These are phyloP conservation scores for Diplolepis rosae DNA, from an alignment of 2,888 invertebrate species.

Conservation along the genomic window DNA sequence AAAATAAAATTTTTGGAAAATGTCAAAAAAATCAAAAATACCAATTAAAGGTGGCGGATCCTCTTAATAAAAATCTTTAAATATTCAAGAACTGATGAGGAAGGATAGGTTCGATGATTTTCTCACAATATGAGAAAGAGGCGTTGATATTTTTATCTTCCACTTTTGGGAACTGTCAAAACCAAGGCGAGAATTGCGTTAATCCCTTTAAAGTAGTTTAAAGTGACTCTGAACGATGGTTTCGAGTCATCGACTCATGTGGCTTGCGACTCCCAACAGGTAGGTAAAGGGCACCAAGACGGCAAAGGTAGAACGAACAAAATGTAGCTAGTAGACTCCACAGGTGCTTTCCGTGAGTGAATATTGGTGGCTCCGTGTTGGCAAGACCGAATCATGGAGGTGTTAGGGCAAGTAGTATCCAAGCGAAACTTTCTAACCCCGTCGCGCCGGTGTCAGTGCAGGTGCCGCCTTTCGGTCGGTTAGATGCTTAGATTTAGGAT, in stretches of 20 bases:
- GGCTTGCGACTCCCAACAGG: conserved; percentile 51
- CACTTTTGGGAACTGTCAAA: conserved; percentile 31
- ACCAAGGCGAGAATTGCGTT: conserved; percentile 54
- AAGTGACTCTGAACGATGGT: conserved; percentile 51
- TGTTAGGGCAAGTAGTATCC: conserved; percentile 62
- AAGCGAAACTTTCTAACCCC: conserved; percentile 59
- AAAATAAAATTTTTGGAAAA: too few species aligned
- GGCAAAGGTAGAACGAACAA: conserved; percentile 57
- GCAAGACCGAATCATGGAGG: conserved; percentile 50
- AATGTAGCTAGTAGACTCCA: conserved; percentile 59
- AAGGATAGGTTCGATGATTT: conserved; percentile 54
- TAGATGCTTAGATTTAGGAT: neutral
- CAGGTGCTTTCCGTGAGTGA: conserved; percentile 61
- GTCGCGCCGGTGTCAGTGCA: neutral
- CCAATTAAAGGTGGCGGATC: too few species aligned
- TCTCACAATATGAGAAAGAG: conserved; percentile 58
- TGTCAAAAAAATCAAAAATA: too few species aligned
- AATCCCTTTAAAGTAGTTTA: conserved; percentile 60
- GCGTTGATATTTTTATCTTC: conserved; percentile 48
- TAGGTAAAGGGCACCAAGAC: conserved; percentile 45
- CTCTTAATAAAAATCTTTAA: neutral
- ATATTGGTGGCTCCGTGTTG: conserved; percentile 37
- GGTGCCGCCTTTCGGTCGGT: neutral
- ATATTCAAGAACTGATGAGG: conserved; percentile 11
- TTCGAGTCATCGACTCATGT: conserved; percentile 53